Evolutionary conservation across 2,113 vertebrate species (phyloP), one percentile per base, ranked within the genome.

Genomic region (Eurypyga helias): DNA sequence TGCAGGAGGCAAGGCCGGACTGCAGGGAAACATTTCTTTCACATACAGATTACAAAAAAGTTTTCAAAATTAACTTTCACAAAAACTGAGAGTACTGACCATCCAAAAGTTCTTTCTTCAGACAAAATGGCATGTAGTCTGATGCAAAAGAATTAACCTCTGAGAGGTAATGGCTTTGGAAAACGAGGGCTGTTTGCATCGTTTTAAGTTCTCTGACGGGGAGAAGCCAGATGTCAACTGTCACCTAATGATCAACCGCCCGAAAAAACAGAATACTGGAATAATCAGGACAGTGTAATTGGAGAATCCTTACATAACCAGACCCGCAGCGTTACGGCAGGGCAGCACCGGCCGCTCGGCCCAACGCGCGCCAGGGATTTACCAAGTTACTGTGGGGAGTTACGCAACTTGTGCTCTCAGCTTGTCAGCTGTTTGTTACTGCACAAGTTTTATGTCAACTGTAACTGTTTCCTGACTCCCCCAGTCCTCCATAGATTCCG

Each of bases 131-230:
- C 7, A 5, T 28, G 54, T 48, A 54, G 49, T 28, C 66, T 58
- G 54, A 31, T 17, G 17, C 10, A 17, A 57, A 26, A 82, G 43
- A 60, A 51, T 38, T 24, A 83, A 60, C 18, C 16, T 78, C 79
- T 29, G 54, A 24, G 31, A 66, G 18, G n/a, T 21, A 55, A 29
- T 24, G 31, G 19, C 79, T 82, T 49, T 60, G 31, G 49, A 58
- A 71, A 55, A 19, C 0, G 10, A 16, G 33, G 28, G 48, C 24
- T 64, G 28, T 43, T 33, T 13, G 45, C 21, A 52, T 72, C 0
- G 0, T 33, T 33, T 49, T 11, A 24, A 31, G 36, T 54, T 64
- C 49, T 72, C 48, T 0, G 0, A 64, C 7, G 72, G 0, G 0
- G 66, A 69, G 23, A 72, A 67, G 34, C 9, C 49, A 62, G 36